Conservation (phyloP, 1,140 invertebrate genomes). For the Andrena cerasifolii region DNA sequence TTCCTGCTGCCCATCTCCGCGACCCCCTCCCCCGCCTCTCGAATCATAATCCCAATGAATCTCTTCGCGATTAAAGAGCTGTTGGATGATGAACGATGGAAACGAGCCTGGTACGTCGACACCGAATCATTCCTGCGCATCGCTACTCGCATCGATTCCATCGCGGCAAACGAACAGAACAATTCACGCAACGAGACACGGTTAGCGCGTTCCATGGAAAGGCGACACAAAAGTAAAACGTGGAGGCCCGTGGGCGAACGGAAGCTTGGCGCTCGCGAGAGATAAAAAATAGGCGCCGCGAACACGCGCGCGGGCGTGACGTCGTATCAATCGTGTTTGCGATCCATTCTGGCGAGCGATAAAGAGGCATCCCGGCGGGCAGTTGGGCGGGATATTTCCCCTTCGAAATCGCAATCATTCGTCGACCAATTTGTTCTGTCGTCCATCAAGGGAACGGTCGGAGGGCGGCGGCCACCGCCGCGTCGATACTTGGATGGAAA, state of each 20-base stretch:
- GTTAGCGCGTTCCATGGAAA: not conserved
- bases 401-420: constrained; percentile 16
- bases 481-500: not conserved
- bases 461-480: no score
- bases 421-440: constrained; percentile 9
- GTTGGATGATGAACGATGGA: not conserved
- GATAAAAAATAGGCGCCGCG: no score
- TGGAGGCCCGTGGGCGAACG: not conserved
- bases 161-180: constrained; percentile 12
- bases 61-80: no score
- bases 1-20: no score
- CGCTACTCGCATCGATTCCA: constrained; percentile 39
- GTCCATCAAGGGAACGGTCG: not conserved
- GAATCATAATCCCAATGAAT: no score
- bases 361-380: not conserved
- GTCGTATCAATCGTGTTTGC: constrained; percentile 20
- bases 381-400: constrained; percentile 2
- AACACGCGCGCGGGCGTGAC: no score
- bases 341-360: constrained; percentile 29
- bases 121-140: constrained; percentile 1
- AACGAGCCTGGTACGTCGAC: not conserved
- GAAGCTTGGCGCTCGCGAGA: not conserved
- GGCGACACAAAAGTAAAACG: constrained; percentile 3
- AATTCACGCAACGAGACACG: constrained; percentile 13
- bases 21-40: no score